These are phyloP conservation scores for Caenorhabditis zanzibari DNA, from an alignment of 2,888 invertebrate species.

Conservation along the genomic window DNA sequence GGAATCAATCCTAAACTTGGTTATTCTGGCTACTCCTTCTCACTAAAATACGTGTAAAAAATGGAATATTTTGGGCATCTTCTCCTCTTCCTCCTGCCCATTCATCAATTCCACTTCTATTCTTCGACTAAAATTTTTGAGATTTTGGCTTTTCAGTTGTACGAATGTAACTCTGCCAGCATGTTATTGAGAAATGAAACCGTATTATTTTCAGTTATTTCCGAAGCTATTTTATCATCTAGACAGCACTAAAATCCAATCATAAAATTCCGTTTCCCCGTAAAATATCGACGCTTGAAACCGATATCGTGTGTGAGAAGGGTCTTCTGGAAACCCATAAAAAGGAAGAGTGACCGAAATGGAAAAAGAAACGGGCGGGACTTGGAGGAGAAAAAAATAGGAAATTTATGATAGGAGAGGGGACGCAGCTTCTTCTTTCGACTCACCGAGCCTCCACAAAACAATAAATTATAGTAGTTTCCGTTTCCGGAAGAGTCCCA, in stretches of 20 bases:
- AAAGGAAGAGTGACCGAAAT: slow-evolving; percentile 55
- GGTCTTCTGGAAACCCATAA: slow-evolving; percentile 34
- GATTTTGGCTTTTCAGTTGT: slow-evolving; percentile 18
- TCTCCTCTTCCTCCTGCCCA: slow-evolving; percentile 7
- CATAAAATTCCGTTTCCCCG: slow-evolving; percentile 4
- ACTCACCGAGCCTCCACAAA: slow-evolving; percentile 31
- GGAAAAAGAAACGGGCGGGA: slow-evolving; percentile 51
- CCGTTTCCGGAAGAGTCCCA: slow-evolving; percentile 32
- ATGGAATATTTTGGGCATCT: slow-evolving; percentile 22
- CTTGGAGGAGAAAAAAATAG: slow-evolving; percentile 17
- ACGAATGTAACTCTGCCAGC: not conserved
- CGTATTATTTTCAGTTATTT: slow-evolving; percentile 5
- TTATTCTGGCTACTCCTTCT: slow-evolving; percentile 19
- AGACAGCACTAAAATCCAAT: not conserved
- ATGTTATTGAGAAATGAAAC: slow-evolving; percentile 2
- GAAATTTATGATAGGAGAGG: slow-evolving; percentile 61
- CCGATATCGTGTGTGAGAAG: slow-evolving; percentile 13
- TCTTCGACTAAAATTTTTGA: slow-evolving; percentile 1
- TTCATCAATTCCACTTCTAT: slow-evolving; percentile 31
- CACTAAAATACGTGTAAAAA: slow-evolving; percentile 16
- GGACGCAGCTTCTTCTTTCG: slow-evolving; percentile 22
- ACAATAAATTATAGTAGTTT: slow-evolving; percentile 46
- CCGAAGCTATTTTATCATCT: not conserved
- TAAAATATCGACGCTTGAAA: slow-evolving; percentile 25
- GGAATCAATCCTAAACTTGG: slow-evolving; percentile 13